A percentile compares a stretch with the other conserved stretches of the same genome.
These are phyloP conservation scores for Melanotaenia pygmaea DNA, from an alignment of 2,797 vertebrate species.

Conservation along the genomic window DNA sequence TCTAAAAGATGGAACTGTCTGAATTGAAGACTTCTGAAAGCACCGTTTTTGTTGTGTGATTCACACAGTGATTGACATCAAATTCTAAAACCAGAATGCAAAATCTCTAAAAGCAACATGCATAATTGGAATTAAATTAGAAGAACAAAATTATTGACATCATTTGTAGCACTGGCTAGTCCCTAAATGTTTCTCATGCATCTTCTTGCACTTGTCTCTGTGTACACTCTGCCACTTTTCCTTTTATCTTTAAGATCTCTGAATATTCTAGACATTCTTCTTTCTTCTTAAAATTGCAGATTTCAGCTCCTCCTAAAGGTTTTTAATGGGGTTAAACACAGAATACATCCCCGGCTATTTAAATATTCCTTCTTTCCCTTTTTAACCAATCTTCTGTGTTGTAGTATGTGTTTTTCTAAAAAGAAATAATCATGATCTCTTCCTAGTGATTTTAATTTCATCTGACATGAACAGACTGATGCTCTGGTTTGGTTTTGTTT, in stretches of 20 bases:
- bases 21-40: conserved; percentile 41
- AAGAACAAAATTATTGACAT: not conserved
- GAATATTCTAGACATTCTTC: too few species aligned
- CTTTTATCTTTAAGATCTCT: too few species aligned
- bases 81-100: not conserved
- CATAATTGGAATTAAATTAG: not conserved
- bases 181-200: not conserved
- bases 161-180: not conserved
- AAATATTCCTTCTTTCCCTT: not conserved
- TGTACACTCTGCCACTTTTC: not conserved
- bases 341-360: not conserved
- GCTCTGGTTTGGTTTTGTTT: not conserved
- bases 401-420: not conserved
- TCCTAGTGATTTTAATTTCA: not conserved
- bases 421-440: not conserved
- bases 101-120: not conserved
- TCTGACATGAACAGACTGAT: not conserved
- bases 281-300: too few species aligned
- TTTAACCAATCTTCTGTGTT: not conserved
- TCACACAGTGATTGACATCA: not conserved
- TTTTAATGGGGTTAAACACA: not conserved
- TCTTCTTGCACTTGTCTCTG: not conserved
- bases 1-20: conserved; percentile 56
- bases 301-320: too few species aligned
- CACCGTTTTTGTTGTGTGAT: too few species aligned